Percentiles rank a stretch among this genome's conserved stretches.
These are phyloP conservation scores for Coccyzus lansbergi DNA, from an alignment of 2,797 vertebrate species.

Conservation along the genomic window DNA sequence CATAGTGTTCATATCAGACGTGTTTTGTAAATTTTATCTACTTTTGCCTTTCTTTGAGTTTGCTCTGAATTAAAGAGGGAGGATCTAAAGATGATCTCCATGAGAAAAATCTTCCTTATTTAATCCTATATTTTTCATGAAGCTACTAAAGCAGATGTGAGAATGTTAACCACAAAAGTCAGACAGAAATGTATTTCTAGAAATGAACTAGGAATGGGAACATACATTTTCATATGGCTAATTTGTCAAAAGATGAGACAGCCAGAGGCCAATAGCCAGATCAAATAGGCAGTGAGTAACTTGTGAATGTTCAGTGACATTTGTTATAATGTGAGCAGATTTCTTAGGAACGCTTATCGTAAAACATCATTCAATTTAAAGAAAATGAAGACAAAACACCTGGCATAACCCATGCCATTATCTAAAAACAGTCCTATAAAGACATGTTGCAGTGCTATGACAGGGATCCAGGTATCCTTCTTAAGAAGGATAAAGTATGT, in stretches of 20 bases:
- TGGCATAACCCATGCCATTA: neutral
- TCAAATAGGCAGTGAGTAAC: slow-evolving; percentile 33
- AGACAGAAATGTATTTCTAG: neutral
- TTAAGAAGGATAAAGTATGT: neutral
- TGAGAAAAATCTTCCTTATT: neutral
- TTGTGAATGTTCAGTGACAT: slow-evolving; percentile 59
- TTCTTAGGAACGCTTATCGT: neutral
- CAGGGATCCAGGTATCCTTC: neutral
- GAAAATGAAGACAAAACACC: slow-evolving; percentile 14
- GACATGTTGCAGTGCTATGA: neutral
- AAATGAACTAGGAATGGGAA: neutral
- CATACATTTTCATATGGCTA: slow-evolving; percentile 13
- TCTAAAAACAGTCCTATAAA: neutral
- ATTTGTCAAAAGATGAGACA: slow-evolving; percentile 8
- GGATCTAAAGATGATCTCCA: neutral
- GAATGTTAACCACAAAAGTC: neutral
- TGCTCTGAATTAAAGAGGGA: neutral
- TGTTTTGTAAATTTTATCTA: neutral
- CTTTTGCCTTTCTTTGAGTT: neutral
- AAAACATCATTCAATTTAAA: slow-evolving; percentile 18
- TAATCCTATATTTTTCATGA: neutral
- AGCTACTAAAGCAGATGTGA: neutral
- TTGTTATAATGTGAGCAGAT: slow-evolving; percentile 46
- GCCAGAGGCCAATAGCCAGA: slow-evolving; percentile 24
- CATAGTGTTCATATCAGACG: neutral